Base-by-base conservation (phyloP, 2,113 vertebrate species). In the Pontoporia blainvillei region DNA sequence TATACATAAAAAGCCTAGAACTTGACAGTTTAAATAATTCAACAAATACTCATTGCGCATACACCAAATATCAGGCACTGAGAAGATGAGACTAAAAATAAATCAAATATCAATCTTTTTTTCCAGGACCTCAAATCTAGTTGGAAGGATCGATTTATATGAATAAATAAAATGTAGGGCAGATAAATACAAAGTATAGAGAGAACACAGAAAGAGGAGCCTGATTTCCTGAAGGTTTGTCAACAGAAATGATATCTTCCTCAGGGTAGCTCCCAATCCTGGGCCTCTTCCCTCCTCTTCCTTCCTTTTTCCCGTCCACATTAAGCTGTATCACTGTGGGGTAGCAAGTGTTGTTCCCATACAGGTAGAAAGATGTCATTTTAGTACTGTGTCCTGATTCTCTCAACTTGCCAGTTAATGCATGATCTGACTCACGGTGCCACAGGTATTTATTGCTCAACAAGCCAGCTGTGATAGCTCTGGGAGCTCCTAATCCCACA, bases 401-500 rank as follows among this genome's bases (percentile, higher is more conserved):
- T 95, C 79, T 61, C 59, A 75, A 49, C 25, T 83, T 85, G 34
- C 69, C 81, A 92, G 83, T 76, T 95, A 87, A 91, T 67, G 69
- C 8, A 21, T 10, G 9, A 7, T 54, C 29, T 97, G 96, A 98
- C 75, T 96, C 95, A 84, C 1, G 5, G 14, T 61, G 71, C 89
- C 79, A 85, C 44, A 39, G 75, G 96, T 61, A 95, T 39, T 71
- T 62, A 91, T 97, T 97, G 95, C 97, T 69, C 93, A 97, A 96
- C 72, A 84, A 86, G 54, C 66, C 95, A 97, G 96, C 94, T 97
- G 94, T 44, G 83, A 95, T 92, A 41, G 5, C 11, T 69, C 84
- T 49, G 44, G 39, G 66, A 92, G 64, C 90, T 86, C 44, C 69
- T 81, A 93, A 90, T 79, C 83, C 92, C 83, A 93, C 39, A 96